Evolutionary conservation across 2,113 vertebrate genomes (phyloP), one percentile per base, ranked within the genome.

Genomic region (Chamaea fasciata): DNA sequence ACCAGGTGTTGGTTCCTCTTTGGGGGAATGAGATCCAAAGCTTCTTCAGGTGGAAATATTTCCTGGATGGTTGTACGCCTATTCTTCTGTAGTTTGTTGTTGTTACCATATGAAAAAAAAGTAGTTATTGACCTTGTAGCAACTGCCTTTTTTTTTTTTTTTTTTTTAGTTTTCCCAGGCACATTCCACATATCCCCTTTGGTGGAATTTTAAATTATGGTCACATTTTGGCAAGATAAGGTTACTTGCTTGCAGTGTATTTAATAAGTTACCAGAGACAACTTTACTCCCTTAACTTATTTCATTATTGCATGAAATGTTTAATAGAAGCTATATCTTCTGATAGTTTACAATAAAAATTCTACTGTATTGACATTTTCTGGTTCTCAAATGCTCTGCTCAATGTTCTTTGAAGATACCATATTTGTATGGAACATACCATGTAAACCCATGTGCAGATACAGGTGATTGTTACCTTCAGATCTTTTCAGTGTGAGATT

Each of bases 401-500:
- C 64, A 64, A 6, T 56, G 52, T 78, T 86, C 56, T 94, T 95
- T 94, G 85, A 93, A 88, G 79, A 30, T 16, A 77, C 20, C 0
- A 0, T 35, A 87, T 88, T 96, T 88, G 64, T 90, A 86, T 56
- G 79, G 92, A 95, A 81, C 28, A 56, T 67, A 78, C 33, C 52
- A 49, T 21, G 44, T 68, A 87, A 94, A 88, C 70, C 56, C 22
- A 10, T 68, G 88, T 42, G 79, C 60, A 75, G 60, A 60, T 84
- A 88, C 9, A 86, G 76, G 52, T 65, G 73, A 90, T 64, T 71
- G 59, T 69, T 90, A 71, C 44, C 64, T 93, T 96, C 90, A 96
- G 92, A 94, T 96, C 88, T 92, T 86, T 94, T 70, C 88, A 93
- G 49, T 13, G 53, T 70, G 68, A 93, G 85, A 91, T 60, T 92